phyloP scores from a whole-genome alignment of 1,140 invertebrate genomes.

The Gonioctena quinquepunctata region DNA sequence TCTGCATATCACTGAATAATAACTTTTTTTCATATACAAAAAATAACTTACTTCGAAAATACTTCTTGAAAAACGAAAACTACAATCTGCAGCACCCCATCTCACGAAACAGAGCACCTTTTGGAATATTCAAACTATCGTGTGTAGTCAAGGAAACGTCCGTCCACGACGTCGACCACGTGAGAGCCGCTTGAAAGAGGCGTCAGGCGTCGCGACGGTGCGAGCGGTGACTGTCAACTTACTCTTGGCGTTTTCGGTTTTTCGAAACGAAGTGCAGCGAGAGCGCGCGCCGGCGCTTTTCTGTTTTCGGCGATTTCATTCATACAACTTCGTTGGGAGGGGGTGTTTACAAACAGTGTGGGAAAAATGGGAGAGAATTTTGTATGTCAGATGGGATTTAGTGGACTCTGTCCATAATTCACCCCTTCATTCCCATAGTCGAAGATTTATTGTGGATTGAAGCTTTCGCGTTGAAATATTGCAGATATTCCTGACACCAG shows the following conservation, averaged over 20 bases:
- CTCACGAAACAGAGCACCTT: background rate
- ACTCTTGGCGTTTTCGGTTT: background rate
- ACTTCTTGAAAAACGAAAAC: background rate
- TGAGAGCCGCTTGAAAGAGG: background rate
- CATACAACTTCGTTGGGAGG: too few species aligned
- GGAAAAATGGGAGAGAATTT: background rate
- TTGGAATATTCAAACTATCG: background rate
- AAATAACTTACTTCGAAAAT: background rate
- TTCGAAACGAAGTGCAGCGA: background rate
- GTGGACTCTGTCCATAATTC: too few species aligned
- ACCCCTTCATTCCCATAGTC: too few species aligned
- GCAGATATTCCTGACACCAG: too few species aligned
- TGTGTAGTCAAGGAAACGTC: background rate
- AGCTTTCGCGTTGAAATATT: too few species aligned
- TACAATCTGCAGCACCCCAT: background rate
- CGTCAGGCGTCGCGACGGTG: slow-evolving; percentile 1
- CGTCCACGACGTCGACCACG: background rate
- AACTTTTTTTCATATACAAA: too few species aligned
- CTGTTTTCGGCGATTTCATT: too few species aligned
- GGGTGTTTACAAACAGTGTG: background rate
- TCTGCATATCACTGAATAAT: too few species aligned
- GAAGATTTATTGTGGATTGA: too few species aligned
- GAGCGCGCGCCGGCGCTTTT: background rate
- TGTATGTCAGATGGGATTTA: too few species aligned
- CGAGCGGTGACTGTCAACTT: background rate